Base-by-base conservation (phyloP, 2,888 invertebrate genomes). In the Xestia c-nigrum region DNA sequence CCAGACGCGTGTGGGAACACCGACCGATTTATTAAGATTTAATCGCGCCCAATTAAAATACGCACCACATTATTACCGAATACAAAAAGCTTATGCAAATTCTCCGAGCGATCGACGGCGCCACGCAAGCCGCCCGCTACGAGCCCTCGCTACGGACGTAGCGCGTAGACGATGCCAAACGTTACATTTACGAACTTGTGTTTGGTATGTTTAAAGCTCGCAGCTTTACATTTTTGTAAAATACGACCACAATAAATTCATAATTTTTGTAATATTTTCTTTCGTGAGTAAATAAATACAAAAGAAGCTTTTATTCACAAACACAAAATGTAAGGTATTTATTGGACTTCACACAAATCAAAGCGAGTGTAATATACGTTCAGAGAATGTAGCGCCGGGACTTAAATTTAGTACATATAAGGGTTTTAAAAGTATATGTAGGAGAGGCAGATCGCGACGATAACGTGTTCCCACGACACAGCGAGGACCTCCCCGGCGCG, bases 11-110 rank as follows among this genome's bases (percentile, higher is more conserved):
- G 94, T 94, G 94, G 94, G 94, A 95, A 95, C 92, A 93, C 93
- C 91, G 93, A 87, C 93, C 95, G 94, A 95, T 95, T 95, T 95
- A 96, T 96, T 95, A 95, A 95, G 94, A 96, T 96, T 96, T 96
- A 96, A 96, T 96, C 95, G 93, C 89, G 87, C 87, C 93, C 94
- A 95, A 96, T 95, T 95, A 95, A 95, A 96, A 95, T 94, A 95
- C 94, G 93, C 93, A 92, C 91, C 91, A 91, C 92, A 92, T 94
- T 93, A 94, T 94, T 94, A 93, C 91, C 82, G 91, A 92, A 92
- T 89, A 93, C 93, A 94, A 94, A 93, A 93, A 94, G 89, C 89
- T 91, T 94, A 95, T 94, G 94, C 92, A 92, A 94, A 94, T 94
- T 91, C 90, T 86, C 81, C 76, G 78, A 85, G 85, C 79, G 77